Evolutionary conservation across 2,888 invertebrate genomes (phyloP).

Genomic region (Troglohyphantes excavatus): DNA sequence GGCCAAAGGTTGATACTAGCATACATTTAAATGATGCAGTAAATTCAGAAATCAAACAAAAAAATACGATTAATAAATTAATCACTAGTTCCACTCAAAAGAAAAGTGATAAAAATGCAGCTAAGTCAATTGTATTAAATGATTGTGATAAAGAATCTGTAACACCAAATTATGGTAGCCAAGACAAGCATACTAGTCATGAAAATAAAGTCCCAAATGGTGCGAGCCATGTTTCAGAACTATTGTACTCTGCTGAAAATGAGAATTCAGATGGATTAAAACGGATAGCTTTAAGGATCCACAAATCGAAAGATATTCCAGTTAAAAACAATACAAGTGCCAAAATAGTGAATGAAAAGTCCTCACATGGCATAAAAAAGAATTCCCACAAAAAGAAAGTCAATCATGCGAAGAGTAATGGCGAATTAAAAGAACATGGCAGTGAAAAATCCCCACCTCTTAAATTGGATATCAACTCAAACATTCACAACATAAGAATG

Average conservation of each 20-base stretch:
- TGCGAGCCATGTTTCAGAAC: constrained; percentile 35
- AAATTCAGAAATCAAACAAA: background rate
- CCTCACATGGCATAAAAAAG: constrained; percentile 33
- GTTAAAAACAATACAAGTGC: constrained; percentile 29
- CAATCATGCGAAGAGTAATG: constrained; percentile 38
- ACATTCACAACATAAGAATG: constrained; percentile 51
- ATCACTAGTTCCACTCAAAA: background rate
- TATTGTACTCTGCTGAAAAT: constrained; percentile 18
- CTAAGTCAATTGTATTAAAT: background rate
- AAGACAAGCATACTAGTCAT: constrained; percentile 62
- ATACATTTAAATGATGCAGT: background rate
- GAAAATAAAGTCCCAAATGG: constrained; percentile 60
- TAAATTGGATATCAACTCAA: constrained; percentile 58
- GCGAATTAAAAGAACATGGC: background rate
- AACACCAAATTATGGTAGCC: constrained; percentile 19
- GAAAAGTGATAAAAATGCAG: background rate
- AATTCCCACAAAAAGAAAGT: constrained; percentile 49
- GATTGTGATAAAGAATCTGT: constrained; percentile 36
- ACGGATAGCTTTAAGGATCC: constrained; percentile 51
- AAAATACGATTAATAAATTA: background rate
- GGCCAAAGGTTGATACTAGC: background rate
- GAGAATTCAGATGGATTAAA: constrained; percentile 18
- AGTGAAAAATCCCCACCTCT: constrained; percentile 14
- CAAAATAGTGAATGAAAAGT: constrained; percentile 30
- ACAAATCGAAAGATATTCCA: constrained; percentile 34